Percentiles rank a stretch among this genome's conserved stretches.
Evolutionary conservation across 1,140 invertebrate genomes (phyloP).

Genomic region (Drosophila malerkotliana): DNA sequence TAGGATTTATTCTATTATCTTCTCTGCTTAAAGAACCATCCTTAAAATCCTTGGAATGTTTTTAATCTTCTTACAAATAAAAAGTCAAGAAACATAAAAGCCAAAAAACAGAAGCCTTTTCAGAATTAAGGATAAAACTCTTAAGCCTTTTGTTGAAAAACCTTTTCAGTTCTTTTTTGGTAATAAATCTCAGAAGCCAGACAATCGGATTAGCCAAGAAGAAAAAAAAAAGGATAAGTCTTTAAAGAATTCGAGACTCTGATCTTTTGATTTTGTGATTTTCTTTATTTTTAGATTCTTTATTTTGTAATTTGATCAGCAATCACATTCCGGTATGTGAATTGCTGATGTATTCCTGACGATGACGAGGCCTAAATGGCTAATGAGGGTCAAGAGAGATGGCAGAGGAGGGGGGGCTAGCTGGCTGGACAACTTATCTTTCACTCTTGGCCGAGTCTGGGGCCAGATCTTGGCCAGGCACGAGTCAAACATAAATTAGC

Average conservation of each 20-base stretch:
- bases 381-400: not conserved
- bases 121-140: not conserved
- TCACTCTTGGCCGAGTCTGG: conserved; percentile 11
- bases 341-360: conserved; percentile 10
- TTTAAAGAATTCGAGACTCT: too few species aligned
- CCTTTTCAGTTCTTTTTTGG: not conserved
- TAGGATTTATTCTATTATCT: too few species aligned
- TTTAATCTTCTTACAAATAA: not conserved
- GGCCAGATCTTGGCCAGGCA: conserved; percentile 39
- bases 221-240: conserved; percentile 17
- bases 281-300: not conserved
- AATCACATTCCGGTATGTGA: conserved; percentile 18
- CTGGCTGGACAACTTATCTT: conserved; percentile 32
- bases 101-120: not conserved
- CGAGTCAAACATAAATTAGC: conserved; percentile 75
- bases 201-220: conserved; percentile 12
- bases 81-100: too few species aligned
- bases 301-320: conserved; percentile 18
- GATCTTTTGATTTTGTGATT: not conserved
- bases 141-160: conserved; percentile 4
- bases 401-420: too few species aligned
- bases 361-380: conserved; percentile 9
- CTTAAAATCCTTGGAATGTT: not conserved
- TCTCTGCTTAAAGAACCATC: too few species aligned
- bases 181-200: not conserved